phyloP scores from a whole-genome alignment of 64 coral and sea anemone genomes.

The Montipora capricornis region DNA sequence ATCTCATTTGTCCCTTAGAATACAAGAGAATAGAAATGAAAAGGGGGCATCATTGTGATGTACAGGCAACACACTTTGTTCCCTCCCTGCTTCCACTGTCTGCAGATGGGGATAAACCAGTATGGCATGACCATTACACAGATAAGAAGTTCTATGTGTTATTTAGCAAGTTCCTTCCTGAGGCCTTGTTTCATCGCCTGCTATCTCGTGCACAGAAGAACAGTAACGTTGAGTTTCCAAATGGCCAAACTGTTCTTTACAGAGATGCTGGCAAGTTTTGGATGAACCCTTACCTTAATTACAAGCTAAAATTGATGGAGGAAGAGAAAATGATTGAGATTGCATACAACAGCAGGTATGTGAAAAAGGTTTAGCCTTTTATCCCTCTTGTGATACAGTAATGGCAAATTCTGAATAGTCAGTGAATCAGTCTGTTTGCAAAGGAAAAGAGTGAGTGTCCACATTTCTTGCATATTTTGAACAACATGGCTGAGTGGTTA shows the following conservation, averaged over 20 bases:
- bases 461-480: too few species aligned
- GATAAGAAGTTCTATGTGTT: constrained; percentile 68
- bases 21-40: neutral
- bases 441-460: too few species aligned
- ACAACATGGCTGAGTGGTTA: too few species aligned
- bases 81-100: constrained; percentile 47
- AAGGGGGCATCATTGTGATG: neutral
- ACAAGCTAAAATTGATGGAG: constrained; percentile 48
- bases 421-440: too few species aligned
- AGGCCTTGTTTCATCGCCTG: constrained; percentile 68
- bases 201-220: constrained; percentile 70
- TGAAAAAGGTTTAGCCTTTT: too few species aligned
- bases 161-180: constrained; percentile 65
- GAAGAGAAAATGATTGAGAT: constrained; percentile 68
- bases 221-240: constrained; percentile 19
- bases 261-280: constrained; percentile 65
- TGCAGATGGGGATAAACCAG: neutral
- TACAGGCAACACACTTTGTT: constrained; percentile 63
- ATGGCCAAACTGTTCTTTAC: neutral
- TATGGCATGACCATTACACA: constrained; percentile 25
- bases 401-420: too few species aligned
- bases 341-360: constrained; percentile 45
- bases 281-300: constrained; percentile 43
- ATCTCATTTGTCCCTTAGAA: constrained; percentile 5
- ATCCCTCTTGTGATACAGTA: too few species aligned